Evolutionary conservation across 2,113 vertebrate genomes (phyloP).

Genomic region (Hyperopisus bebe): DNA sequence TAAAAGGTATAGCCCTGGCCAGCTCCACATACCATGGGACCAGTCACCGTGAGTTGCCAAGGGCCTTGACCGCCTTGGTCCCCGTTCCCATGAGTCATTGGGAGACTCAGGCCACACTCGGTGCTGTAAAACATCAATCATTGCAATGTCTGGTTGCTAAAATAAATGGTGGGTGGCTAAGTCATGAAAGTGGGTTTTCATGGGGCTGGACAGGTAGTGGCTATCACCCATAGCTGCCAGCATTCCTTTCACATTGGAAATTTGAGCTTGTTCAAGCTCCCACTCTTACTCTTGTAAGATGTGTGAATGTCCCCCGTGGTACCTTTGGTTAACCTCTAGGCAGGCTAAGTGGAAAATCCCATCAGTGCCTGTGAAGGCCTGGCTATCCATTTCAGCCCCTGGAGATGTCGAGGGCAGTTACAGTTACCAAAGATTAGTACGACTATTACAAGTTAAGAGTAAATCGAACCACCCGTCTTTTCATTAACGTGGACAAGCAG

Average conservation of each 20-base stretch:
- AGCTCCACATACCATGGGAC: not conserved
- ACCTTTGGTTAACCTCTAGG: not conserved
- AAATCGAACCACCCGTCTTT: not conserved
- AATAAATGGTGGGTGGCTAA: not conserved
- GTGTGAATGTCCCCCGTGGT: not conserved
- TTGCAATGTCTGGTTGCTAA: not conserved
- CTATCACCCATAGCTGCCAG: not conserved
- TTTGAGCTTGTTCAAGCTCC: not conserved
- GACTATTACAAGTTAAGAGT: not conserved
- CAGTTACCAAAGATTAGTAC: constrained; percentile 8
- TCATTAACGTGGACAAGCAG: not conserved
- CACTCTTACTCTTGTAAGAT: not conserved
- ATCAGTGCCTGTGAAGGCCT: not conserved
- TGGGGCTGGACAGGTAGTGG: not conserved
- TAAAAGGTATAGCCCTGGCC: not conserved
- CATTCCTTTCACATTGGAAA: not conserved
- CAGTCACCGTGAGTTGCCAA: not conserved
- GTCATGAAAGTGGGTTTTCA: no score
- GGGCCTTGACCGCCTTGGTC: not conserved
- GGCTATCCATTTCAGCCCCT: constrained; percentile 11
- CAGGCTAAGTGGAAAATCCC: constrained; percentile 9
- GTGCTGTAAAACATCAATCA: not conserved
- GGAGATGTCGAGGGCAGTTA: not conserved
- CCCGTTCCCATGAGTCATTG: not conserved
- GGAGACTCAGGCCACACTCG: not conserved